Base-by-base conservation (phyloP, 2,797 vertebrate species). In the Poeciliopsis presidionis region DNA sequence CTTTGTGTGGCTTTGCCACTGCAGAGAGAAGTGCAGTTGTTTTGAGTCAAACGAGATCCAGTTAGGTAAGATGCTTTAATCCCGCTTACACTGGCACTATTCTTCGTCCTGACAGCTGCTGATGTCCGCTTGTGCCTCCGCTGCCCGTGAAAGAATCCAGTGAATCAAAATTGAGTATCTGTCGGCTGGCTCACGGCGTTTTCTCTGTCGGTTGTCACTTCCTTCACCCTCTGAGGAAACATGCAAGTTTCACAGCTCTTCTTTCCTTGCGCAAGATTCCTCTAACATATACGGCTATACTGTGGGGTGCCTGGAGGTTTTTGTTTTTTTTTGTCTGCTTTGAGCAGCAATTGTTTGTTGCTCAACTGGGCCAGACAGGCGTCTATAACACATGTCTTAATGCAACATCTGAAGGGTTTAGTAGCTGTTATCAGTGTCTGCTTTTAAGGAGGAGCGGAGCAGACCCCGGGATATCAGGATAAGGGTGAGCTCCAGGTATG, bases 191-290 rank as follows among this genome's bases (percentile, higher is more conserved):
- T 86, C 59, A 6, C 89, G 84, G 81, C 86, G 89, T 93, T 88
- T 91, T 91, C 83, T 86, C 85, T 25, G 89, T 91, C 92, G 91
- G 92, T 93, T 94, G 92, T 91, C 86, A 89, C 90, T 90, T 93
- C 91, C 91, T 89, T 88, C 85, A 72, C 65, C 70, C 72, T 73
- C 81, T 88, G 83, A 88, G 82, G 88, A 90, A 89, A 86, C 81
- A 78, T 83, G 80, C 82, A 83, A 81, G 90, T 92, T 92, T 92
- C 89, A 84, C 91, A 92, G 91, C 88, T 92, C 87, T 85, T 84
- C 67, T 92, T 91, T 91, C 85, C 86, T 92, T 88, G 81, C 57
- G 77, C 81, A 91, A 91, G 79, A 89, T 84, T 85, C 86, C 79
- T 76, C 36, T 47, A 76, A 89, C 79, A 80, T 80, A 81, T 81